These are phyloP conservation scores for Anolis apletophallus DNA, from an alignment of 2,797 vertebrate genomes.

Conservation along the genomic window DNA sequence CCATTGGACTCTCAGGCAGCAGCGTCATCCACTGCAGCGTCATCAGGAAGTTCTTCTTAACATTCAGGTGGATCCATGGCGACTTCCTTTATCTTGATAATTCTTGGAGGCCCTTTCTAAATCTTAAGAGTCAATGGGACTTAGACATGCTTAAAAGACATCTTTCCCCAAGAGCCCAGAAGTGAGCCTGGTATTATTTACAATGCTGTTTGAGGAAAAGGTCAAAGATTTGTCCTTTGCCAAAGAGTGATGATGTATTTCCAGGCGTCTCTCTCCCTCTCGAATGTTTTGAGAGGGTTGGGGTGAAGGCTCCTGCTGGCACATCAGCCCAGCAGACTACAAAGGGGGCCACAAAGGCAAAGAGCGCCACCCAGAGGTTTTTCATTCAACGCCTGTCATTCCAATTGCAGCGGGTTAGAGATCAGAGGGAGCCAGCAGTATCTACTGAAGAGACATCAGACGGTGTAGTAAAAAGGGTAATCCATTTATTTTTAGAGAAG, in stretches of 20 bases:
- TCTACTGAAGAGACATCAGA: slow-evolving; percentile 81
- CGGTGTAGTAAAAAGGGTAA: slow-evolving; percentile 80
- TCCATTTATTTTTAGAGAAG: slow-evolving; percentile 86
- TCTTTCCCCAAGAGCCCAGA: slow-evolving; percentile 52
- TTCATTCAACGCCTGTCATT: slow-evolving; percentile 82
- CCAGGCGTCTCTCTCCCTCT: background rate
- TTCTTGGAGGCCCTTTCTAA: background rate
- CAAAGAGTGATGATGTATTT: slow-evolving; percentile 38
- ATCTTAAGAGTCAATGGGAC: background rate
- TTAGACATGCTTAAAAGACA: slow-evolving; percentile 33
- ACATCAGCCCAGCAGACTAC: background rate
- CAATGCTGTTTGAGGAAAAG: slow-evolving; percentile 54
- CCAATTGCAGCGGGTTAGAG: slow-evolving; percentile 78
- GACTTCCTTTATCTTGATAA: background rate
- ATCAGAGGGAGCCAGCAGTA: slow-evolving; percentile 80
- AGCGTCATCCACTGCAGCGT: too few relatives aligned
- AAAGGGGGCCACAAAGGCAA: slow-evolving; percentile 62
- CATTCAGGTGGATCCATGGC: background rate
- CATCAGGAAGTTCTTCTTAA: too few relatives aligned
- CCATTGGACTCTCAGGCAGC: too few relatives aligned
- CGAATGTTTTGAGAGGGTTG: background rate
- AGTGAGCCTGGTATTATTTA: slow-evolving; percentile 36
- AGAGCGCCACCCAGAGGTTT: slow-evolving; percentile 78
- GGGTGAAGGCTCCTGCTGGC: background rate
- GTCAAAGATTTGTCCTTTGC: slow-evolving; percentile 55